Base-by-base conservation (phyloP, 37 sponge, comb jelly and placozoan genomes). In the Hexactinellida sp. region DNA sequence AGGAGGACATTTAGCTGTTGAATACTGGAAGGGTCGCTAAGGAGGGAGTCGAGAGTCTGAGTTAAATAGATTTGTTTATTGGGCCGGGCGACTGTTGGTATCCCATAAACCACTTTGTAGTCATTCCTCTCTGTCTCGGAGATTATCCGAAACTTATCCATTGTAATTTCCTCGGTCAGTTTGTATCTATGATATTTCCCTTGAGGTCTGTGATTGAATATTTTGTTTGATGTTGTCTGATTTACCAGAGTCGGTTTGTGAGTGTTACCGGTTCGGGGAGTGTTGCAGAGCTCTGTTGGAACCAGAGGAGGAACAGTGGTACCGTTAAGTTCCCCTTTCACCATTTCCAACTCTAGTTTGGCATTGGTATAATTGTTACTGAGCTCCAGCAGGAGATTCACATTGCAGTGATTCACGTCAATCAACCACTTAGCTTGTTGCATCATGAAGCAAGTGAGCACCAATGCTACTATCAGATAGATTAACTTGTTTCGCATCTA, bases 1-100 rank as follows among this genome's bases (percentile, higher is more conserved):
- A 85, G 82, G 1, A 85, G 37, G 32, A 85, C 28, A n/a, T 85
- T 39, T 9, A 63, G 76, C 30, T 63, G 32, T n/a, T 63, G 76
- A 63, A 63, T 32, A n/a, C 28, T 25, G 25, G 76, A 7, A 10
- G 76, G 30, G 34, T 63, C 76, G 3, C 13, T 63, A n/a, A 63
- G 76, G 76, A 63, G 76, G 34, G 76, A 63, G 3, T 63, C 30
- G 5, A 63, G 21, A n/a, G 76, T 63, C 5, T 63, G 19, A 28
- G 34, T 3, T 63, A 63, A n/a, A 63, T 63, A 63, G 3, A 21
- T 63, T 63, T 63, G 32, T 63, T 63, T 63, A 10, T 63, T 7
- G 3, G 76, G 76, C 30, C 76, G 3, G 21, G 76, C 76, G 3
- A 63, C 13, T 63, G 76, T 63, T 63, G 76, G 76, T 10, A 63